Evolutionary conservation across 2,888 invertebrate species (phyloP).

Genomic region (Horisme vitalbata): DNA sequence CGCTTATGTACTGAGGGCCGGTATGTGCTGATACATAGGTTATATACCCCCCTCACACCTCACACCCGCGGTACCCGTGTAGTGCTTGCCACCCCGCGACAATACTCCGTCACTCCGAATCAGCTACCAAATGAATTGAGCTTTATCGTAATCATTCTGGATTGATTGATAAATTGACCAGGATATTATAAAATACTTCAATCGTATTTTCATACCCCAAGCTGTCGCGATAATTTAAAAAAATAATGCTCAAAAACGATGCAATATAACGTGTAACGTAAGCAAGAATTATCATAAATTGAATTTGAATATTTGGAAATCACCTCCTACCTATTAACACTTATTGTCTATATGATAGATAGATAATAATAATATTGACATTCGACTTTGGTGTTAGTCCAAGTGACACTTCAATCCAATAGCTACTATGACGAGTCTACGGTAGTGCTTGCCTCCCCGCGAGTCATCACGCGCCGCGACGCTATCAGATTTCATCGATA

Average conservation of each 20-base stretch:
- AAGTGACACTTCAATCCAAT: background rate
- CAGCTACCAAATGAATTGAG: background rate
- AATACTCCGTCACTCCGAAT: constrained; percentile 7
- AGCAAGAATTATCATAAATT: too few species aligned
- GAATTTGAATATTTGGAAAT: too few species aligned
- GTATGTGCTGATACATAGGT: constrained; percentile 75
- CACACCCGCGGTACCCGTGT: constrained; percentile 58
- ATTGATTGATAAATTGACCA: too few species aligned
- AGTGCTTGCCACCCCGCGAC: constrained; percentile 70
- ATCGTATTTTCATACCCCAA: too few species aligned
- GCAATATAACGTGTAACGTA: too few species aligned
- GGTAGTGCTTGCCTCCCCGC: constrained; percentile 72
- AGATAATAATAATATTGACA: too few species aligned
- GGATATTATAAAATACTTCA: too few species aligned
- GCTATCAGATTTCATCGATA: constrained; percentile 56
- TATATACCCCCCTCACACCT: constrained; percentile 65
- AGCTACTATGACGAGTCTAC: background rate
- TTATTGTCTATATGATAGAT: too few species aligned
- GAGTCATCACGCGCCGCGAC: constrained; percentile 60
- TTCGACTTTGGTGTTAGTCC: too few species aligned
- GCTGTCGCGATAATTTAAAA: too few species aligned
- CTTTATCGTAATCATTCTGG: background rate
- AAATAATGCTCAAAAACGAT: too few species aligned
- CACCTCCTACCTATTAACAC: too few species aligned
- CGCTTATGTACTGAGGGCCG: constrained; percentile 64